Evolutionary conservation across 2,888 invertebrate genomes (phyloP), one percentile per base, ranked within the genome.

Genomic region (Lacanobia wlatinum): DNA sequence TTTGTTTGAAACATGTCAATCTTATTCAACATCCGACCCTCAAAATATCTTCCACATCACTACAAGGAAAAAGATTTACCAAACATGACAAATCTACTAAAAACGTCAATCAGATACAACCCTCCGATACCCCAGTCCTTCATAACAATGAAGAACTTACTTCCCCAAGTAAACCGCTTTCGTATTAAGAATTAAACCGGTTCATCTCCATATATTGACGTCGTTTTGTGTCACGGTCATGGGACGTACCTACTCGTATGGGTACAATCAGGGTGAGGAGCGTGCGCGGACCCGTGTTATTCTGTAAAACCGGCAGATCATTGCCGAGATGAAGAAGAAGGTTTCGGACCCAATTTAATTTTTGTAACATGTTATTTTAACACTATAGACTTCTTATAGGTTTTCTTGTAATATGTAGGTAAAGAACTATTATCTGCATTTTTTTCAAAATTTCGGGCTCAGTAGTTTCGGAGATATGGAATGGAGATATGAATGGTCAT

Each of bases 221-320:
- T 66, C 18, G 14, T 38, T 23, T 55, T 71, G 67, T 84, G 86
- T 87, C 87, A 90, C 63, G 89, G 90, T 81, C 89, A 88, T 55
- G 84, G 84, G 76, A 76, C 72, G 70, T 60, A 34, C n/a, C n/a
- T n/a, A n/a, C 18, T 48, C 38, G 21, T 40, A 40, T 14, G 4
- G 12, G 10, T 14, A 7, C 2, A n/a, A 40, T 21, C 16, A 40
- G 21, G 16, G 59, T 59, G 40, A 40, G 1, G 8, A 40, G 8
- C 21, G 21, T 59, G 1, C 21, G 40, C 59, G 58, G 21, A 5
- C 34, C 18, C 10, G 2, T 43, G 12, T 43, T 43, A 43, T 43
- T 43, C 43, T 43, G 9, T 43, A 43, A 43, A 43, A 43, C 43
- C 12, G 12, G 12, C 12, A 43, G 43, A 43, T 12, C 43, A 43